phyloP scores from a whole-genome alignment of 2,113 vertebrate species.

The Hiodon tergisus region DNA sequence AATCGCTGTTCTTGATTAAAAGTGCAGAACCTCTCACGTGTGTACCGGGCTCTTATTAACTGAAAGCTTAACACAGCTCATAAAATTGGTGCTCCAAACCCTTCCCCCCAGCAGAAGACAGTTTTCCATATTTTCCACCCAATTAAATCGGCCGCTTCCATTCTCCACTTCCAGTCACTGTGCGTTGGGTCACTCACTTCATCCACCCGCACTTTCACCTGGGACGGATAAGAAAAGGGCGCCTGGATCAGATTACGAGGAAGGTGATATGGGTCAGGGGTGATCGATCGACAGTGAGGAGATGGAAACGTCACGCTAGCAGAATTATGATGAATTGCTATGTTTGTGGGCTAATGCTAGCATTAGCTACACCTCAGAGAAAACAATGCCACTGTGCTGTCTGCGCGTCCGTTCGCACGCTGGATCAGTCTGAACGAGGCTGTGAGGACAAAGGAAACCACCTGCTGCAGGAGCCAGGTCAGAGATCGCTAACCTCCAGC shows the following conservation, averaged over 20 bases:
- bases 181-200: background rate
- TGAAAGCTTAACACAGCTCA: constrained; percentile 8
- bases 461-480: no score
- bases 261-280: background rate
- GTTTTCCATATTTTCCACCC: background rate
- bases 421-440: no score
- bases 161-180: background rate
- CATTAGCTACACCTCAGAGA: no score
- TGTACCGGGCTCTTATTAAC: constrained; percentile 15
- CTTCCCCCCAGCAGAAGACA: background rate
- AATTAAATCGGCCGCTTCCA: background rate
- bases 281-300: no score
- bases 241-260: background rate
- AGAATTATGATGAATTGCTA: no score
- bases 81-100: background rate
- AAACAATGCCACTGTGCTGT: no score
- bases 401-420: no score
- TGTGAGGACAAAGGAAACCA: no score
- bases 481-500: no score
- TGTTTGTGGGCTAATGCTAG: no score
- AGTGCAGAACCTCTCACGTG: constrained; percentile 10
- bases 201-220: background rate
- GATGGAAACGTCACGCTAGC: no score
- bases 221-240: background rate
- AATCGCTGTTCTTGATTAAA: constrained; percentile 21